Percentiles rank a stretch among this genome's conserved stretches.
Conservation (phyloP, 2,113 vertebrate species). For the Aphelocoma coerulescens region DNA sequence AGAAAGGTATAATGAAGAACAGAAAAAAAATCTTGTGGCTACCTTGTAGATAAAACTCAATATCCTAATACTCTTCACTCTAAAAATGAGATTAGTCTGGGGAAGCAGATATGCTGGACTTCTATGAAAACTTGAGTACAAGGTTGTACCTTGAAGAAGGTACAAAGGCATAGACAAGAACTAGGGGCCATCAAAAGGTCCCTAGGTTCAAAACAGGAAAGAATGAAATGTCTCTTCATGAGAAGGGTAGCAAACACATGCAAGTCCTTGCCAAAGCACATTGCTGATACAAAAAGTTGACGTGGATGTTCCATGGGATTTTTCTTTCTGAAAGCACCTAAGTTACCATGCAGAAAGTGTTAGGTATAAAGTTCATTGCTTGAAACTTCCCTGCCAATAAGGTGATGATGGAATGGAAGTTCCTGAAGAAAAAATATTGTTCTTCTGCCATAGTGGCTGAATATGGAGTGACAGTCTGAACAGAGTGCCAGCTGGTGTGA, state of each 20-base stretch:
- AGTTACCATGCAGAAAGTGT: neutral
- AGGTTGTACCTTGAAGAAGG: neutral
- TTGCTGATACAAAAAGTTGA: neutral
- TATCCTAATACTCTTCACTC: neutral
- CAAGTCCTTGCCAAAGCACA: neutral
- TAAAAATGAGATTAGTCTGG: neutral
- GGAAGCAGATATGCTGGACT: neutral
- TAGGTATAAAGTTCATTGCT: neutral
- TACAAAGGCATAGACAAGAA: neutral
- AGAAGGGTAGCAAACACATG: neutral
- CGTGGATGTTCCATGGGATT: neutral
- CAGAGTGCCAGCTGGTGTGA: neutral
- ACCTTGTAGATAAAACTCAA: neutral
- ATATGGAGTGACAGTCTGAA: neutral
- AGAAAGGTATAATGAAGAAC: neutral
- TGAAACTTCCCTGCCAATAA: neutral
- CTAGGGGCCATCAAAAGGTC: neutral
- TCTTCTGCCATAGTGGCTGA: neutral
- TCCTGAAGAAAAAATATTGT: neutral
- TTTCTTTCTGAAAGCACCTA: neutral
- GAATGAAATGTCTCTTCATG: neutral
- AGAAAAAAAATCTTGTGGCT: neutral
- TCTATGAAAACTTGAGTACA: neutral
- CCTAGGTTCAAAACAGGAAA: neutral
- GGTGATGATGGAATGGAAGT: neutral